phyloP scores from a whole-genome alignment of 1,140 invertebrate species.

The Melanaphis sacchari region DNA sequence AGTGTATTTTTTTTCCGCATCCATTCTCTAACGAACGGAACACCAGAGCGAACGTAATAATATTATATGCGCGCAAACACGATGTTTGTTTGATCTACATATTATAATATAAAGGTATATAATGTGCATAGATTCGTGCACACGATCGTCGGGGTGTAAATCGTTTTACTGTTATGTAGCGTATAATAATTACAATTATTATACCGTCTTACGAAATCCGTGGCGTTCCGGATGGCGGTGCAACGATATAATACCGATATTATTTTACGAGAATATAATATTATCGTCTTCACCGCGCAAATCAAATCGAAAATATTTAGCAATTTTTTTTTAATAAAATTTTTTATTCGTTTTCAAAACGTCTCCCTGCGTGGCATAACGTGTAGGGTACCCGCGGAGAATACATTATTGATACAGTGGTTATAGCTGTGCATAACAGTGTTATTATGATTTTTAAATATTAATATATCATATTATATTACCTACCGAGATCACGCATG shows the following conservation, averaged over 20 bases:
- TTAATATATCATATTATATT: no score
- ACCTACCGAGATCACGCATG: no score
- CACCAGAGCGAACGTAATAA: neutral
- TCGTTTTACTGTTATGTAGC: slow-evolving; percentile 14
- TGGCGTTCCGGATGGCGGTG: neutral
- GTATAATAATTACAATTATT: slow-evolving; percentile 16
- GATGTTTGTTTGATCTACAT: neutral
- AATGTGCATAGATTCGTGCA: neutral
- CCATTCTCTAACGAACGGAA: neutral
- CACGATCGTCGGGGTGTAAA: neutral
- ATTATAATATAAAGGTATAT: neutral
- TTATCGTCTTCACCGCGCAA: neutral
- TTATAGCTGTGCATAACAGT: neutral
- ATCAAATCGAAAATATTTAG: neutral
- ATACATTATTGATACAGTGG: neutral
- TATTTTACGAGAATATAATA: neutral
- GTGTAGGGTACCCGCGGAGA: neutral
- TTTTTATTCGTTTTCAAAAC: no score
- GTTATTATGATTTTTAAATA: neutral
- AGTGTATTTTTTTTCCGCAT: neutral
- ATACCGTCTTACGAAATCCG: neutral
- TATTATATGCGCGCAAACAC: neutral
- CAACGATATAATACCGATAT: neutral
- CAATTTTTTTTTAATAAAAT: no score
- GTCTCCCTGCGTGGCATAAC: no score